Percentiles rank a stretch among this genome's conserved stretches.
Evolutionary conservation across 2,888 invertebrate species (phyloP).

Genomic region (Sarcophaga variegata): DNA sequence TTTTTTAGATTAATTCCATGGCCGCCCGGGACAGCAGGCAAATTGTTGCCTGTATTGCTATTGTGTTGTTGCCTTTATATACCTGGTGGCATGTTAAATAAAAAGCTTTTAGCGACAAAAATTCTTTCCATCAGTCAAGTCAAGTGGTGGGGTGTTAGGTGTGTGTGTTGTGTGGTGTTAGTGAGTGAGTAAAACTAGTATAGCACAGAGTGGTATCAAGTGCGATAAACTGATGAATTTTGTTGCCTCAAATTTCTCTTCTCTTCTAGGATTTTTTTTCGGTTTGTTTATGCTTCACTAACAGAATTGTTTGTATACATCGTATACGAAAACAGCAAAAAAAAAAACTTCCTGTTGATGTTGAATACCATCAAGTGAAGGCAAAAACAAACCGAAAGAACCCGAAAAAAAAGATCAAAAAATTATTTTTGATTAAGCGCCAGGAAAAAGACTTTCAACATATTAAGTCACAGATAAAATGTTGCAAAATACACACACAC

Average conservation of each 20-base stretch:
- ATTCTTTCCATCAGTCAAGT: background rate
- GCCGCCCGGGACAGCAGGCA: background rate
- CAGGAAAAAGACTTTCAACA: slow-evolving; percentile 43
- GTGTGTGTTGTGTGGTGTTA: background rate
- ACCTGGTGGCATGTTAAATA: slow-evolving; percentile 39
- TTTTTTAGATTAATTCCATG: background rate
- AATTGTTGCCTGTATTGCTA: slow-evolving; percentile 1
- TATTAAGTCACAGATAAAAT: slow-evolving; percentile 40
- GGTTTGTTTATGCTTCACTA: background rate
- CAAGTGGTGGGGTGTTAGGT: background rate
- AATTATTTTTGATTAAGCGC: slow-evolving; percentile 40
- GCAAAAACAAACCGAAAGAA: background rate
- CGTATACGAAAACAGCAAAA: background rate
- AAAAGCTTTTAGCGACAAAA: slow-evolving; percentile 34
- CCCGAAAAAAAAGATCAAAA: background rate
- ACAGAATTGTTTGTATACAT: slow-evolving; percentile 16
- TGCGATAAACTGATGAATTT: slow-evolving; percentile 50
- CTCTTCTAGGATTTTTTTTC: background rate
- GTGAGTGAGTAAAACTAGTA: background rate
- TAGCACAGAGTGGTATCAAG: slow-evolving; percentile 29
- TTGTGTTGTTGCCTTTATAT: background rate
- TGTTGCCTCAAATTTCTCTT: background rate
- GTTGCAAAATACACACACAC: slow-evolving; percentile 32
- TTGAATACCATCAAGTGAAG: background rate
- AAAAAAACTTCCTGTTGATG: slow-evolving; percentile 43